Evolutionary conservation across 2,797 vertebrate species (phyloP).

Genomic region (Pipistrellus kuhlii): DNA sequence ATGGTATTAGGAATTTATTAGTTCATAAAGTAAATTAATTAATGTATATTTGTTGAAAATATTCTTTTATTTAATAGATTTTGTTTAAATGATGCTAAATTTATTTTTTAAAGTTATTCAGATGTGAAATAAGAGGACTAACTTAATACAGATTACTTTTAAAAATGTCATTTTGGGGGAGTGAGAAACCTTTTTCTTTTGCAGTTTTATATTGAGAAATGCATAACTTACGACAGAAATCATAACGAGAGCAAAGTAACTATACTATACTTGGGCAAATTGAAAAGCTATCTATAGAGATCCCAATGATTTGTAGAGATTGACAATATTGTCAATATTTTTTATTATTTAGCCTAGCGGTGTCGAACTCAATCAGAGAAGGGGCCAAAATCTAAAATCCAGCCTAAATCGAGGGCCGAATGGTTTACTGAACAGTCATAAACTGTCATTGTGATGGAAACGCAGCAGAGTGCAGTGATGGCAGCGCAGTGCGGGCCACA

Average conservation of each 20-base stretch:
- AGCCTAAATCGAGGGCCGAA: no score
- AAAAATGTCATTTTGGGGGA: background rate
- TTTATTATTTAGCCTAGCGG: background rate
- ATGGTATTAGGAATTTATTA: background rate
- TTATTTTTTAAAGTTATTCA: background rate
- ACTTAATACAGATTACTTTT: background rate
- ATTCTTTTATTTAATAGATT: background rate
- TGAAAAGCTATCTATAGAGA: background rate
- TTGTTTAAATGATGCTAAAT: background rate
- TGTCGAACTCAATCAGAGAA: no score
- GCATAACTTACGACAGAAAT: background rate
- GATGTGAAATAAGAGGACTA: background rate
- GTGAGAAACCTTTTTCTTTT: background rate
- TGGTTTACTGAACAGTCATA: no score
- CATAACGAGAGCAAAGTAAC: background rate
- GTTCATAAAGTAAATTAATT: background rate
- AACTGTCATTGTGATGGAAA: no score
- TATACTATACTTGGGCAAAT: background rate
- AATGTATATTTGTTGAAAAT: background rate
- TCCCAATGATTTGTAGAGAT: background rate
- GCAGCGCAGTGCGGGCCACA: no score
- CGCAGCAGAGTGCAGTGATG: no score
- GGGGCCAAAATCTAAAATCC: no score
- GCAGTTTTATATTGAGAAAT: constrained; percentile 37
- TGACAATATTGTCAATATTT: background rate